Evolutionary conservation across 2,888 invertebrate genomes (phyloP).

Genomic region (Hyposoter didymator): DNA sequence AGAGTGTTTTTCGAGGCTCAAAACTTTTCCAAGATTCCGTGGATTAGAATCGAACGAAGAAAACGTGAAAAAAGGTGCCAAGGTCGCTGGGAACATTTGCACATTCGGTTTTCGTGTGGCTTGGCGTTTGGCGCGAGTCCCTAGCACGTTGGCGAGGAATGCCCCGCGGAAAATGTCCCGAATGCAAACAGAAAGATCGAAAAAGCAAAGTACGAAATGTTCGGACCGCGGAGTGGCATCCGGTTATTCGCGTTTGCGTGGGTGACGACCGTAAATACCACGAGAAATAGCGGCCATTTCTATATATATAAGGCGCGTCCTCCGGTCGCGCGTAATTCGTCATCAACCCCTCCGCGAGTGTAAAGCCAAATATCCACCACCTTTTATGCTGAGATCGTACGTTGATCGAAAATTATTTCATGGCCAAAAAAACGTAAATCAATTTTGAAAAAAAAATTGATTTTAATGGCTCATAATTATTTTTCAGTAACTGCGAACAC

Average conservation of each 20-base stretch:
- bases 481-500: not conserved
- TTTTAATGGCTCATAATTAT: not conserved
- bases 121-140: constrained; percentile 4
- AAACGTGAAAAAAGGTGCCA: not conserved
- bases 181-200: constrained; percentile 63
- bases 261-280: constrained; percentile 69
- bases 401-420: not conserved
- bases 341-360: constrained; percentile 42
- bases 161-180: constrained; percentile 52
- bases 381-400: constrained; percentile 8
- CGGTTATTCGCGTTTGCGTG: constrained; percentile 68
- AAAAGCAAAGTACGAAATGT: constrained; percentile 34
- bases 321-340: constrained; percentile 42
- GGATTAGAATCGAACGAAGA: not conserved
- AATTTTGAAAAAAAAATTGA: not conserved
- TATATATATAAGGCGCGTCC: constrained; percentile 42
- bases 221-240: constrained; percentile 59
- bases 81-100: not conserved
- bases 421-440: not conserved
- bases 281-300: constrained; percentile 43
- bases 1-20: not conserved
- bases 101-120: not conserved
- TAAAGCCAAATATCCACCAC: constrained; percentile 36
- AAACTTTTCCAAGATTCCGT: not conserved
- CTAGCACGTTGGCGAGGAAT: constrained; percentile 27